phyloP scores from a whole-genome alignment of 2,113 vertebrate species.

The Lethenteron reissneri region DNA sequence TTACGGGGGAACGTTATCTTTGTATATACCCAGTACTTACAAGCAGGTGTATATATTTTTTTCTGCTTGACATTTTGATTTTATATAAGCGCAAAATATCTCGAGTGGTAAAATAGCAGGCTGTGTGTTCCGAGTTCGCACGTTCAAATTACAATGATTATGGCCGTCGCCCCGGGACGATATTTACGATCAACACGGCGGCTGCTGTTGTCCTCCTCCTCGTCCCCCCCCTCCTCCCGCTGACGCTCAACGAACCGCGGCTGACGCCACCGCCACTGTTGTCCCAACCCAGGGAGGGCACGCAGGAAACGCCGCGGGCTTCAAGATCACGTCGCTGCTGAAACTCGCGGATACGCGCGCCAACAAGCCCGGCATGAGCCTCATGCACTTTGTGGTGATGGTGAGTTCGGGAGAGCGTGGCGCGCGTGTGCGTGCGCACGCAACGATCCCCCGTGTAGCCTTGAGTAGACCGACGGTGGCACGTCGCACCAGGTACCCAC shows the following conservation, averaged over 20 bases:
- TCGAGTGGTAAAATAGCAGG: too few species aligned
- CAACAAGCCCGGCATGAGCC: constrained; percentile 45
- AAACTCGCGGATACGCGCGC: constrained; percentile 47
- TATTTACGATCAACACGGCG: not conserved
- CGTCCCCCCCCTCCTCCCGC: not conserved
- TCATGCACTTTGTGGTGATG: constrained; percentile 52
- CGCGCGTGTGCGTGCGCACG: too few species aligned
- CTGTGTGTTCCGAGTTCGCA: too few species aligned
- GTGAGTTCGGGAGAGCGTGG: constrained; percentile 19
- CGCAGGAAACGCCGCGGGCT: constrained; percentile 40
- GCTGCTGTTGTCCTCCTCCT: not conserved
- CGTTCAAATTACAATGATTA: too few species aligned
- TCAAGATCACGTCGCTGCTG: constrained; percentile 39
- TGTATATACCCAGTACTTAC: too few species aligned
- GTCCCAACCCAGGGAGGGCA: constrained; percentile 34
- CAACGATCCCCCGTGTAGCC: not conserved
- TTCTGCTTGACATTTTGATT: too few species aligned
- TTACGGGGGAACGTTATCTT: too few species aligned
- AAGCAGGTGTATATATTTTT: too few species aligned
- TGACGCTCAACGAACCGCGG: not conserved
- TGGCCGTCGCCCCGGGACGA: too few species aligned
- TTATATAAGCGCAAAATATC: too few species aligned
- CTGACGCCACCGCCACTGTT: not conserved
- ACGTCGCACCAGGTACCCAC: too few species aligned
- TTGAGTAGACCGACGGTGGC: not conserved